Conservation (phyloP, 2,113 vertebrate genomes). For the Dasypus novemcinctus region DNA sequence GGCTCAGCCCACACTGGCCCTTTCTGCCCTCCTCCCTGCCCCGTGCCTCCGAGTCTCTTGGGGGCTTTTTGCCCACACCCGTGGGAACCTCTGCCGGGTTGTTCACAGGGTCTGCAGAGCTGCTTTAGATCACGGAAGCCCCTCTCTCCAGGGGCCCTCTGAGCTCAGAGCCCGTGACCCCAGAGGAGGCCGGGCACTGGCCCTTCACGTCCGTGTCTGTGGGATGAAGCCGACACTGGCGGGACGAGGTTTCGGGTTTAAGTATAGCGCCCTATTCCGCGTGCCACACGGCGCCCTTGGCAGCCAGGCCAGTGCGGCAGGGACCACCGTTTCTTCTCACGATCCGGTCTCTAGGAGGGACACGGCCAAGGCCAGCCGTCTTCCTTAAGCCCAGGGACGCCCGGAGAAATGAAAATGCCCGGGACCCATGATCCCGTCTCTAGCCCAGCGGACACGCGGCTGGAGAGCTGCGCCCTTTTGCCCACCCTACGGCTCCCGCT, state of each 20-base stretch:
- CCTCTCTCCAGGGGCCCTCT: not conserved
- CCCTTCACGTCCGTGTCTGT: not conserved
- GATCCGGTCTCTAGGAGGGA: not conserved
- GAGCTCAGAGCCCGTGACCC: not conserved
- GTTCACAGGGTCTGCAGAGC: not conserved
- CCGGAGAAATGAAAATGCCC: not conserved
- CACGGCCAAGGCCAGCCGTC: too few species aligned
- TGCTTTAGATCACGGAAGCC: not conserved
- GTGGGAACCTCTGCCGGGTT: fast-evolving
- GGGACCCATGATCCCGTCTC: not conserved
- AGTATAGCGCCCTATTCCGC: not conserved
- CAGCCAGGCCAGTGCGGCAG: not conserved
- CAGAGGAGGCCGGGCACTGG: not conserved
- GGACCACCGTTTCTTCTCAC: not conserved
- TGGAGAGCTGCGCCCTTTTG: fast-evolving
- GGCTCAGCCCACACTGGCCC: not conserved
- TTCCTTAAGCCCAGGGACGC: not conserved
- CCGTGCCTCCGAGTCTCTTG: fast-evolving
- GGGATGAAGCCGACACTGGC: fast-evolving
- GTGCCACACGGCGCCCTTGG: not conserved
- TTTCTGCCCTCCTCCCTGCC: fast-evolving
- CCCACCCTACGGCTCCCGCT: too few species aligned
- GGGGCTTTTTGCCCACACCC: fast-evolving
- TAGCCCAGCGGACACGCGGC: not conserved
- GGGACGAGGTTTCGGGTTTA: not conserved